Evolutionary conservation across 1,140 invertebrate species (phyloP).

Genomic region (Lepidurus arcticus): DNA sequence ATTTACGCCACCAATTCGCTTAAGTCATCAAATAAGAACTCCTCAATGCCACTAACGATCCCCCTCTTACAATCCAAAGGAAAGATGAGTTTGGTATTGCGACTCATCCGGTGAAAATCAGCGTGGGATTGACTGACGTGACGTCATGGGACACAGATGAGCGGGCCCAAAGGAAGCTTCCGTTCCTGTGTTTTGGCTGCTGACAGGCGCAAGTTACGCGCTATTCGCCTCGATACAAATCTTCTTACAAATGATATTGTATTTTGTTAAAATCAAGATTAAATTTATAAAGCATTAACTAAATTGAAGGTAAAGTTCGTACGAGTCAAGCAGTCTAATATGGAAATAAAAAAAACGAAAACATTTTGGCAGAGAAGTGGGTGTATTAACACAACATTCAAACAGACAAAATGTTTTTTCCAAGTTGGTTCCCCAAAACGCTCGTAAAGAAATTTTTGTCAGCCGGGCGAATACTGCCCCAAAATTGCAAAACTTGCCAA

Average conservation of each 20-base stretch:
- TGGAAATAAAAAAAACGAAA: neutral
- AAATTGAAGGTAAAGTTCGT: neutral
- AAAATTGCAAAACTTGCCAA: neutral
- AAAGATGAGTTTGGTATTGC: neutral
- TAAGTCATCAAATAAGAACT: neutral
- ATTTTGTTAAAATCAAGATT: neutral
- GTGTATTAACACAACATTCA: slow-evolving; percentile 3
- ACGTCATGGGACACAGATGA: neutral
- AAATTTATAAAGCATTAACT: neutral
- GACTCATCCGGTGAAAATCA: neutral
- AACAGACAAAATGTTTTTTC: slow-evolving; percentile 12
- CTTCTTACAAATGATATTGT: neutral
- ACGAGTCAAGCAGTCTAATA: neutral
- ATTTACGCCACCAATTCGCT: neutral
- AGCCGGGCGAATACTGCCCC: neutral
- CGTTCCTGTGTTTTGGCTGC: slow-evolving; percentile 52
- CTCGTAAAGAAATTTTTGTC: neutral
- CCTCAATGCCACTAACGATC: neutral
- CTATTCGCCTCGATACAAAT: slow-evolving; percentile 53
- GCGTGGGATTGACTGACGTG: neutral
- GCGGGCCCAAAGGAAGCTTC: slow-evolving; percentile 57
- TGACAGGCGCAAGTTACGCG: slow-evolving; percentile 51
- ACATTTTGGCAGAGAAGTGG: neutral
- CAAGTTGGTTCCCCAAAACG: neutral
- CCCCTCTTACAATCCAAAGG: neutral